Evolutionary conservation across 2,888 invertebrate species (phyloP), one percentile per base, ranked within the genome.

Genomic region (Eristalis arbustorum): DNA sequence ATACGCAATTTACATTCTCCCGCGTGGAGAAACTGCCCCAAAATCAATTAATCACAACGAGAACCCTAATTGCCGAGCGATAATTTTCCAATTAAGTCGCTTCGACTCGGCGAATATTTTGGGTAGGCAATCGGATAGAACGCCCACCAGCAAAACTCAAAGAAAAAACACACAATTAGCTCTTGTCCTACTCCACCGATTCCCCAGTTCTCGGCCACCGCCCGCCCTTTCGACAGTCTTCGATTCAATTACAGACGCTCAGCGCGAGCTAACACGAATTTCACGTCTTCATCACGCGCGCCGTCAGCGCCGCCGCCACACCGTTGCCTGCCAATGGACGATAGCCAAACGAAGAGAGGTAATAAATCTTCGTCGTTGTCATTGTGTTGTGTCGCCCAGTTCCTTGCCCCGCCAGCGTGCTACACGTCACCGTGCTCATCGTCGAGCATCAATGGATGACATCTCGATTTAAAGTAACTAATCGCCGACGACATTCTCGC

Each of bases 351-450:
- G 64, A 74, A 80, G 59, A 25, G 25, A 59, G 61, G 71, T 80
- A 80, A 84, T 84, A 84, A 84, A 84, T 80, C 61, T 66, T 63
- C 56, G 40, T 74, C 64, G 66, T 72, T 66, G 68, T 66, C 63
- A 37, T 72, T 61, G 74, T 79, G 71, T 28, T 59, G 59, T 59
- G 23, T 59, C 14, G 11, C 25, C 14, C 59, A 13, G 25, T 25
- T 59, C 4, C 25, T 49, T 18, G 49, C 18, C 18, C 49, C 49
- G 49, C 49, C 18, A 18, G 28, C 67, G 49, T 64, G 69, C 25
- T 42, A 75, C 66, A 49, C 49, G 49, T 68, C 56, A 4, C 59
- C 63, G 8, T 49, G 49, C 49, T 49, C 40, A 82, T 56, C 61
- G 63, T 66, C 25, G 57, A 68, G 37, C 64, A 63, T 11, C 68